Conservation (phyloP, 2,797 vertebrate species). For the Rhynchonycteris naso region DNA sequence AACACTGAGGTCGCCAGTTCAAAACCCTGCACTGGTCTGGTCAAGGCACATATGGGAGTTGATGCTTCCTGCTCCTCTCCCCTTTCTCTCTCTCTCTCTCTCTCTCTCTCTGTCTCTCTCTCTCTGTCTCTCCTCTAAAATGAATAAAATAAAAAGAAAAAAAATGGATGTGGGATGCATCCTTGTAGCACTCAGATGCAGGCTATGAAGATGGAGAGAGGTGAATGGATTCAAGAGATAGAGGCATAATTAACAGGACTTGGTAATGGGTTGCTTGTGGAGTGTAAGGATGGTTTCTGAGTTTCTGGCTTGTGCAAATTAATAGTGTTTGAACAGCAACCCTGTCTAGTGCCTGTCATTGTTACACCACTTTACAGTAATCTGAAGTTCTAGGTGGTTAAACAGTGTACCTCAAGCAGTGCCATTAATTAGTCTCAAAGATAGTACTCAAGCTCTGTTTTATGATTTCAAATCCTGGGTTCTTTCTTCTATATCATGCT, state of each 20-base stretch:
- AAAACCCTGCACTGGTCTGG: no score
- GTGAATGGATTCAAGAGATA: not conserved
- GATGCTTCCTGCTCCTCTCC: no score
- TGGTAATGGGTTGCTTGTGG: not conserved
- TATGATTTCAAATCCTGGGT: conserved; percentile 21
- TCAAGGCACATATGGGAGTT: no score
- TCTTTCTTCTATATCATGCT: not conserved
- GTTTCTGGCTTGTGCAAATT: not conserved
- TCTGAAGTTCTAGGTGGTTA: not conserved
- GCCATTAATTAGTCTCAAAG: not conserved
- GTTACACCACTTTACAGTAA: conserved; percentile 10
- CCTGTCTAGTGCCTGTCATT: not conserved
- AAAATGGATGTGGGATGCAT: not conserved
- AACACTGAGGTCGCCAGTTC: no score
- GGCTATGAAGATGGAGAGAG: not conserved
- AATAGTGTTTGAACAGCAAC: not conserved
- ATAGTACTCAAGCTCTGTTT: not conserved
- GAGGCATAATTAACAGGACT: not conserved
- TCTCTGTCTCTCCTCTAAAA: no score
- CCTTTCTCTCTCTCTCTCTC: no score
- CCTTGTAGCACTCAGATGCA: not conserved
- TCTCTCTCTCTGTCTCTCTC: no score
- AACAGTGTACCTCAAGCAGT: not conserved
- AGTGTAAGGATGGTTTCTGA: not conserved
- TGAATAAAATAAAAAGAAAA: no score